Percentiles rank a stretch among this genome's conserved stretches.
Evolutionary conservation across 2,888 invertebrate species (phyloP).

Genomic region (Hylaea fasciaria): DNA sequence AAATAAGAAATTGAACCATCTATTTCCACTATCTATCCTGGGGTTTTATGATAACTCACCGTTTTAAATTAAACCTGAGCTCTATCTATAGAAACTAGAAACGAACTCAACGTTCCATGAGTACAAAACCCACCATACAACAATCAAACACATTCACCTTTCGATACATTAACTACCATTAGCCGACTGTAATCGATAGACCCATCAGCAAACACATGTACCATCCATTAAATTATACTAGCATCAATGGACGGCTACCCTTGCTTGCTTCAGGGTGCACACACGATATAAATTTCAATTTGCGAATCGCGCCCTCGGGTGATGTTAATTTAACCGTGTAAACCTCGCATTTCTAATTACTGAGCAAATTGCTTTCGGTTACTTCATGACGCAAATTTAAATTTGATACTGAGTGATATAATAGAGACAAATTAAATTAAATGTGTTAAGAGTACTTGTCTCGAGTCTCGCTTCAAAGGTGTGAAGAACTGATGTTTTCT

Average conservation of each 20-base stretch:
- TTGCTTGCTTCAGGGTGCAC: conserved; percentile 14
- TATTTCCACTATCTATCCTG: too few relatives aligned
- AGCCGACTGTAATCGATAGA: conserved; percentile 1
- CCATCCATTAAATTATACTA: conserved; percentile 30
- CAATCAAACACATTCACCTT: neutral
- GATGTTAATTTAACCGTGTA: conserved; percentile 43
- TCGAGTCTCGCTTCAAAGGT: conserved; percentile 1
- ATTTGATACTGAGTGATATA: conserved; percentile 33
- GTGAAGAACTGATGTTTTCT: neutral
- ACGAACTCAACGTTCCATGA: too few relatives aligned
- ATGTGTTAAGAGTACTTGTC: conserved; percentile 6
- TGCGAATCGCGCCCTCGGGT: conserved; percentile 33
- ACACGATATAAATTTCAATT: conserved; percentile 44
- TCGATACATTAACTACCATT: conserved; percentile 1
- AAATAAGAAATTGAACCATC: too few relatives aligned
- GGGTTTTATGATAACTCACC: too few relatives aligned
- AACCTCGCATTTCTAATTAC: conserved; percentile 44
- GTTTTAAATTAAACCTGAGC: too few relatives aligned
- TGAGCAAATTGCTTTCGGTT: conserved; percentile 41
- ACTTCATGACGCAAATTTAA: conserved; percentile 37
- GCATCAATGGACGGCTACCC: conserved; percentile 28
- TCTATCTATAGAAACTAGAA: too few relatives aligned
- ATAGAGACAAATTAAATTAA: conserved; percentile 24
- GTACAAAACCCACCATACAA: too few relatives aligned
- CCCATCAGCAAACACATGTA: conserved; percentile 11